Evolutionary conservation across 1,140 invertebrate species (phyloP).

Genomic region (Stegodyphus dumicola): DNA sequence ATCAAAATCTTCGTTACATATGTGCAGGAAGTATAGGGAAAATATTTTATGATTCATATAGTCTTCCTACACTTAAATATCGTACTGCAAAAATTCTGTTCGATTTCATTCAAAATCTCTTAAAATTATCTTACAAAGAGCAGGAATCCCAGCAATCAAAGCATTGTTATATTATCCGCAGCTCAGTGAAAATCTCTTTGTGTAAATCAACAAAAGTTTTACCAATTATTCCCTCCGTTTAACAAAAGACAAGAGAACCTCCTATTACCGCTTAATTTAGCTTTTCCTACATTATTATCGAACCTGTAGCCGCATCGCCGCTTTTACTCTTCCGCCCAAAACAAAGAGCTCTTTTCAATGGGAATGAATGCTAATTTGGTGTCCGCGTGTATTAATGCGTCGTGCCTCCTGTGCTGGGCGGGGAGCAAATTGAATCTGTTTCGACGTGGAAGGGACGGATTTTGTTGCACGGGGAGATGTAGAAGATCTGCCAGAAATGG

Average conservation of each 20-base stretch:
- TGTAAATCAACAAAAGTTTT: constrained; percentile 27
- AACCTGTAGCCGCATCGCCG: constrained; percentile 21
- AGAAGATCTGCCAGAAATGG: no score
- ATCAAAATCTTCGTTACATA: no score
- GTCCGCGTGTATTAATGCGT: constrained; percentile 33
- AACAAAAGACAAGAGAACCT: constrained; percentile 27
- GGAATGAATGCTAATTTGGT: constrained; percentile 50
- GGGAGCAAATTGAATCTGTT: constrained; percentile 23
- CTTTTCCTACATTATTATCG: constrained; percentile 30
- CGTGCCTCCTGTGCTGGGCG: neutral
- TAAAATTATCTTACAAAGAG: neutral
- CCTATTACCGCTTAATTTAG: constrained; percentile 21
- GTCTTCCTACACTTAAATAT: no score
- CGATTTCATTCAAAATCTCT: no score
- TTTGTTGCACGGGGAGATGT: neutral
- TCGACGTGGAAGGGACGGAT: neutral
- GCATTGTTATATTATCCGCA: constrained; percentile 3
- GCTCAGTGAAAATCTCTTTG: constrained; percentile 39
- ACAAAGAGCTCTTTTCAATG: constrained; percentile 53
- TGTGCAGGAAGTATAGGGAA: no score
- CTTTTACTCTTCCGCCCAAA: constrained; percentile 17
- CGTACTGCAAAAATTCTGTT: no score
- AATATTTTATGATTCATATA: no score
- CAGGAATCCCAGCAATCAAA: neutral
- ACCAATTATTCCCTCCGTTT: constrained; percentile 49